These are phyloP conservation scores for Aphelenchoides fujianensis DNA, from an alignment of 1,140 invertebrate species.

Conservation along the genomic window DNA sequence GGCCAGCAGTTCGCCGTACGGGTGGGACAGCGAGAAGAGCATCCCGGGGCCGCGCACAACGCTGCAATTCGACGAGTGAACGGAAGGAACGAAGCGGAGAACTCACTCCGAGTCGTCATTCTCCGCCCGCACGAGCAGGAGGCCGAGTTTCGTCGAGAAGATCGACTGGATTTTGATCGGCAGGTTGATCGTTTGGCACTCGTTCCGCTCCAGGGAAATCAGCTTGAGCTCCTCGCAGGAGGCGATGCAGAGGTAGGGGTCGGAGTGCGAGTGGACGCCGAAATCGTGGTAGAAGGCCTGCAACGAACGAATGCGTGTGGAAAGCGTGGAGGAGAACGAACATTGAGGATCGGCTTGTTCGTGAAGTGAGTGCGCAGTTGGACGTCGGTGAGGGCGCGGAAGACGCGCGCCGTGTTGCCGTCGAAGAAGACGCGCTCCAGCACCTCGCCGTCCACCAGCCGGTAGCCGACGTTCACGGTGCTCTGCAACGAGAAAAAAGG, in stretches of 20 bases:
- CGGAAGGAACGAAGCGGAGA: not conserved
- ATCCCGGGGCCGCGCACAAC: not conserved
- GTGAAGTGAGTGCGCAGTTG: constrained; percentile 18
- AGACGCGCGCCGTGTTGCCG: constrained; percentile 9
- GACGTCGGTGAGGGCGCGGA: not conserved
- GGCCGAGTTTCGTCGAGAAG: not conserved
- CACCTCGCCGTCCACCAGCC: not conserved
- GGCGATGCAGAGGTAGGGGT: not conserved
- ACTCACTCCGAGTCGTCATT: constrained; percentile 23
- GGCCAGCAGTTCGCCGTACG: constrained; percentile 13
- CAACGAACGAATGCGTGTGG: not conserved
- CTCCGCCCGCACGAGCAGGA: constrained; percentile 5
- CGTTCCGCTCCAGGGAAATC: constrained; percentile 16
- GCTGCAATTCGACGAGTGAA: constrained; percentile 11
- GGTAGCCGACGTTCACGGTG: constrained; percentile 1
- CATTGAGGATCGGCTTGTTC: constrained; percentile 9
- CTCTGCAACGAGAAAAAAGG: constrained; percentile 9
- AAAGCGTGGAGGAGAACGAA: not conserved
- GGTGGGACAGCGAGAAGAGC: constrained; percentile 13
- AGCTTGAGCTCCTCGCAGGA: constrained; percentile 18
- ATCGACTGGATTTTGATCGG: constrained; percentile 15
- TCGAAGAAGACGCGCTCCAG: constrained; percentile 6
- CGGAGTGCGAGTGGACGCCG: not conserved
- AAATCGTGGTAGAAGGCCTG: constrained; percentile 22
- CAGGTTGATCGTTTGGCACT: constrained; percentile 14